Conservation (phyloP, 1,140 invertebrate genomes). For the Zaprionus africanus region DNA sequence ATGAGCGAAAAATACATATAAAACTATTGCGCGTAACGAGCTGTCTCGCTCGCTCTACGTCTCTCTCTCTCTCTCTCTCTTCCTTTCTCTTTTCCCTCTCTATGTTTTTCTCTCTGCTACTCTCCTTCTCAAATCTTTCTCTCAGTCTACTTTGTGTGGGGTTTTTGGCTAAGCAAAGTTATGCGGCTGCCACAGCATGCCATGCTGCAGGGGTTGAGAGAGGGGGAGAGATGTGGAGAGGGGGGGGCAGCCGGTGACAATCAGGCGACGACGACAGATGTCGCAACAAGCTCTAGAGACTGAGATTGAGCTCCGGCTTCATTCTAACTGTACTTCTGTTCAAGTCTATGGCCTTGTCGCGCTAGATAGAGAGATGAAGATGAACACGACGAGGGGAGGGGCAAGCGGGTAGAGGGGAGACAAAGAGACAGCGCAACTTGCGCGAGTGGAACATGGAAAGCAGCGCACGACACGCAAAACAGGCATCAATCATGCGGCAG, state of each 20-base stretch:
- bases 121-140: neutral
- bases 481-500: constrained; percentile 81
- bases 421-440: constrained; percentile 7
- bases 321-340: constrained; percentile 53
- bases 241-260: constrained; percentile 29
- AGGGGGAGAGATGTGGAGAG: neutral
- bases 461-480: constrained; percentile 75
- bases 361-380: constrained; percentile 8
- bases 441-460: constrained; percentile 38
- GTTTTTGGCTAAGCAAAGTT: constrained; percentile 26
- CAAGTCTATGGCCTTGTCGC: constrained; percentile 49
- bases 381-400: neutral
- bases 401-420: constrained; percentile 3
- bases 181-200: neutral
- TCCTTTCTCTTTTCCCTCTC: neutral
- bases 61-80: neutral
- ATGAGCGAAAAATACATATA: constrained; percentile 68
- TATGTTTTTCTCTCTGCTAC: neutral
- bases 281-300: constrained; percentile 38
- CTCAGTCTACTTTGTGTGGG: constrained; percentile 32
- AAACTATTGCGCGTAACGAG: constrained; percentile 73
- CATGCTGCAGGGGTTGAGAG: neutral
- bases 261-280: constrained; percentile 49
- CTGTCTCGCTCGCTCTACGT: neutral
- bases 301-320: constrained; percentile 33